These are phyloP conservation scores for Penaeus vannamei DNA, from an alignment of 1,140 invertebrate genomes.

Conservation along the genomic window DNA sequence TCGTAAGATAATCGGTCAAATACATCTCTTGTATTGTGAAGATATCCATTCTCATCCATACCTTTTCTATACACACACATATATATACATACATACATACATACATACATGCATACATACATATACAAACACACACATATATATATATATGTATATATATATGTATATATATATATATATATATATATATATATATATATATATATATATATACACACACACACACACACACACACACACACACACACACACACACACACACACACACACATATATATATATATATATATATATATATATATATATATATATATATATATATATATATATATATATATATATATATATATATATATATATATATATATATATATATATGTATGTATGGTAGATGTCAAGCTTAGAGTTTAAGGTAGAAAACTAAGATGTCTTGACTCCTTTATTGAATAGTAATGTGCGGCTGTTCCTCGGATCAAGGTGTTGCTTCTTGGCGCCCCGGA, in stretches of 20 bases:
- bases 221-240: not conserved
- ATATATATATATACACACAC: not conserved
- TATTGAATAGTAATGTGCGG: no score
- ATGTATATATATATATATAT: not conserved
- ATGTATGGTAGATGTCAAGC: no score
- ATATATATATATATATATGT: no score
- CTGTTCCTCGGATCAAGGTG: no score
- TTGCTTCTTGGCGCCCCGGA: no score
- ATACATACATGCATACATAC: not conserved
- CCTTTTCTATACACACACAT: no score
- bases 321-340: not conserved
- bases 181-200: not conserved
- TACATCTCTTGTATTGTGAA: not conserved
- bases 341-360: not conserved
- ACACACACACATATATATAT: not conserved
- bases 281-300: constrained; percentile 11
- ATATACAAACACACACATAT: not conserved
- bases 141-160: constrained; percentile 14
- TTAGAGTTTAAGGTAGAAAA: no score
- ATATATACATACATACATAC: not conserved
- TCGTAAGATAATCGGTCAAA: not conserved
- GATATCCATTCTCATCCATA: no score
- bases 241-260: not conserved
- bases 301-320: not conserved
- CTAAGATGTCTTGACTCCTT: no score